Evolutionary conservation across 2,888 invertebrate species (phyloP), one percentile per base, ranked within the genome.

Genomic region (Ellobium chinense): DNA sequence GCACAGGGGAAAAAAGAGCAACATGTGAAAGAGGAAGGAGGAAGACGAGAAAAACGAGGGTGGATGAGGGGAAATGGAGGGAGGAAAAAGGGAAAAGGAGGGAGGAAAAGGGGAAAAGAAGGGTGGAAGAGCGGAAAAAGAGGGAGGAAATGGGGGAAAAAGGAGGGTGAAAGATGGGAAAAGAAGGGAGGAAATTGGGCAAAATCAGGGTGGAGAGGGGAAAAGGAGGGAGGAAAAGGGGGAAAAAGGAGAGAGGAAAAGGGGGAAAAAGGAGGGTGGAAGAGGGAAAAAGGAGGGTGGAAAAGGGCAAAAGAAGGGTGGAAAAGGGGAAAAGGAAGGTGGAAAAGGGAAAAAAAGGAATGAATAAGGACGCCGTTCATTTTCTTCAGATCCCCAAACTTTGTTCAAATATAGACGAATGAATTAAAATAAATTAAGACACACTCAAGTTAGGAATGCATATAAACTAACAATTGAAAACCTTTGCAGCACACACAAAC

Each of bases 161-260:
- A 75, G 54, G 36, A 39, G 63, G 63, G 63, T 36, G 39, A 46
- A 75, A 63, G 63, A 36, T 14, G 12, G 37, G 74, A 75, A 39
- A 39, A 27, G 39, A 63, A 58, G 36, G 27, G 75, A 75, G 31
- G 39, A 29, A 62, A 31, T 63, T 36, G 29, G 62, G 63, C 21
- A 75, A 39, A 62, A 62, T 27, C 12, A 62, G 74, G 63, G 62
- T 37, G 37, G 39, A 63, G 63, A 39, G 39, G 39, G 63, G 63
- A 62, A 39, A 39, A 39, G 63, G 63, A 75, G 27, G 31, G 62
- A 63, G 74, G 39, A 39, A 39, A 29, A 14, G 29, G 29, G 62
- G 14, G 14, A 63, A 31, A n/a, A 39, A 46, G 34, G 34, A 21
- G 3, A 31, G 37, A 68, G 37, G 9, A 27, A 37, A 5, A 34